These are phyloP conservation scores for Cerastoderma edule DNA, from an alignment of 2,888 invertebrate species.

Conservation along the genomic window DNA sequence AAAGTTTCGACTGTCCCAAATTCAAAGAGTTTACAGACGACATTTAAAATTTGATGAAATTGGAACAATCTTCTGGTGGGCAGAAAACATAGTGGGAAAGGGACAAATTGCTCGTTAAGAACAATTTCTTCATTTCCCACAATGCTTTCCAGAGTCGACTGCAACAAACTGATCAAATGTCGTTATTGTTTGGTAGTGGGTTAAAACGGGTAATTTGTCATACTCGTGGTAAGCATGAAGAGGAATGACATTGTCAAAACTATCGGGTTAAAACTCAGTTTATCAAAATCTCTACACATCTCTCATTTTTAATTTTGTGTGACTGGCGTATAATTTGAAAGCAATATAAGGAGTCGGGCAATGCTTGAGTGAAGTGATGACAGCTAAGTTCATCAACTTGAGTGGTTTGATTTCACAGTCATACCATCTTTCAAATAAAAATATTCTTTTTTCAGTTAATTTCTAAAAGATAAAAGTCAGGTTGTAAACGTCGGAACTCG, in stretches of 20 bases:
- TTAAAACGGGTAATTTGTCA: background rate
- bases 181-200: background rate
- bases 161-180: too few species aligned
- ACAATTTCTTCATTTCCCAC: conserved; percentile 9
- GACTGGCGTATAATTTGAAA: background rate
- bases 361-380: background rate
- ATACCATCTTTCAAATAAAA: too few species aligned
- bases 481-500: background rate
- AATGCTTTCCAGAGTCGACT: background rate
- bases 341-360: too few species aligned
- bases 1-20: too few species aligned
- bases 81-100: too few species aligned
- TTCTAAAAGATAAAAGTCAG: background rate
- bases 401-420: background rate
- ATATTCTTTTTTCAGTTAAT: background rate
- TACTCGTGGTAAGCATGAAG: background rate
- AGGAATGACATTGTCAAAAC: background rate
- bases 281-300: background rate
- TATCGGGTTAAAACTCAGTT: background rate
- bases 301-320: background rate
- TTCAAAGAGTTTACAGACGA: too few species aligned
- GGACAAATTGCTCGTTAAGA: background rate
- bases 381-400: background rate
- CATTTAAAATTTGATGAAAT: too few species aligned
- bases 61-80: too few species aligned